These are phyloP conservation scores for Eupsittula cactorum DNA, from an alignment of 2,113 vertebrate species.

Conservation along the genomic window DNA sequence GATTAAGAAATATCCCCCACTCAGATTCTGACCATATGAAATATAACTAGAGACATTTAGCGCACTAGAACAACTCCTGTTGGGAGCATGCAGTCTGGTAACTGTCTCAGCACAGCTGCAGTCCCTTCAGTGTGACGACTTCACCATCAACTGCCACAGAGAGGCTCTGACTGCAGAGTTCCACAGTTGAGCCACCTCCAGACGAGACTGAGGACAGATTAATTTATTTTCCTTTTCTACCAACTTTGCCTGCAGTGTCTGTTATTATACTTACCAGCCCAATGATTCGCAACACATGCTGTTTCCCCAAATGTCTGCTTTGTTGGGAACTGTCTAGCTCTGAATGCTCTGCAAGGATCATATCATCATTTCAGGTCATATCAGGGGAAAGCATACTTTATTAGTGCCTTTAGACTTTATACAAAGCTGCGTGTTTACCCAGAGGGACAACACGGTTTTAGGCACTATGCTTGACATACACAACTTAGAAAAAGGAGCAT, in stretches of 20 bases:
- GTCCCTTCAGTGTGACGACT: slow-evolving; percentile 58
- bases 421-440: neutral
- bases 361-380: neutral
- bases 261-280: slow-evolving; percentile 30
- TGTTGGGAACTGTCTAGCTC: slow-evolving; percentile 26
- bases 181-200: slow-evolving; percentile 28
- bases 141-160: slow-evolving; percentile 44
- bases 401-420: neutral
- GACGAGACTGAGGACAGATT: slow-evolving; percentile 36
- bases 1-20: slow-evolving; percentile 43
- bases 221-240: slow-evolving; percentile 54
- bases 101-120: slow-evolving; percentile 62
- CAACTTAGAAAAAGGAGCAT: neutral
- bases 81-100: slow-evolving; percentile 39
- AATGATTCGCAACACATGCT: slow-evolving; percentile 19
- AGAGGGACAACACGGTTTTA: neutral
- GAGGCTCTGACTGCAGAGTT: slow-evolving; percentile 16
- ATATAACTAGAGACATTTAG: neutral
- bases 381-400: neutral
- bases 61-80: slow-evolving; percentile 34
- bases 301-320: slow-evolving; percentile 37
- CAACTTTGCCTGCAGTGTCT: slow-evolving; percentile 51
- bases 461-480: neutral
- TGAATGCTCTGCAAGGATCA: slow-evolving; percentile 19
- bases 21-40: neutral